Conservation (phyloP, 1,140 invertebrate species). For the Coenobita brevimanus region DNA sequence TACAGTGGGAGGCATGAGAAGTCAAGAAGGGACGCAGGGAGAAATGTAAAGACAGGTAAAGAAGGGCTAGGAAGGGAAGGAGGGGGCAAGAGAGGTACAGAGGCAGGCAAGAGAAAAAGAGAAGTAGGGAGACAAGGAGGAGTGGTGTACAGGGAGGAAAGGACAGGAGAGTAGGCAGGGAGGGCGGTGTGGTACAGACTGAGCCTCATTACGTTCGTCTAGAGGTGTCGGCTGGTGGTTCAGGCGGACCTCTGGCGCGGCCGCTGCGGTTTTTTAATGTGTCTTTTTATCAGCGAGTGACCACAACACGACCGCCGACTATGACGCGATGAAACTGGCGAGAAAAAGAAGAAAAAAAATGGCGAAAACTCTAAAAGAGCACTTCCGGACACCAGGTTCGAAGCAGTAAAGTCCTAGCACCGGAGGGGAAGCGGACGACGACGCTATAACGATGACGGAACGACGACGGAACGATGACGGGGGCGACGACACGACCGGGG, state of each 20-base stretch:
- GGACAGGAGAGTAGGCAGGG: too few species aligned
- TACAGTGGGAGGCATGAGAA: too few species aligned
- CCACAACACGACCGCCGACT: conserved; percentile 42
- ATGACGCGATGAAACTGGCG: conserved; percentile 10
- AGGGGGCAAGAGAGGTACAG: too few species aligned
- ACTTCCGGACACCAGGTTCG: too few species aligned
- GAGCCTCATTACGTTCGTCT: conserved; percentile 23
- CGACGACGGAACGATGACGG: neutral
- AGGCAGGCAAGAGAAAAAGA: too few species aligned
- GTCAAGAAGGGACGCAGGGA: too few species aligned
- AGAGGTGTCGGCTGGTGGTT: conserved; percentile 38
- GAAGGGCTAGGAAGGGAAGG: too few species aligned
- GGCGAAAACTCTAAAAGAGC: neutral
- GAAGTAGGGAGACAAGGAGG: too few species aligned
- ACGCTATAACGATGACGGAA: neutral
- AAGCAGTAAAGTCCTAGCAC: too few species aligned
- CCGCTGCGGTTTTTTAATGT: conserved; percentile 40
- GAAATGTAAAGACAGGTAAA: too few species aligned
- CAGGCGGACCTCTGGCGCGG: conserved; percentile 20
- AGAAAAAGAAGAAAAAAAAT: neutral
- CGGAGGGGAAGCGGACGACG: neutral
- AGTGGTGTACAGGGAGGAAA: too few species aligned
- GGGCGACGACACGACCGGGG: conserved; percentile 20
- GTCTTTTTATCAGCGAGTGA: conserved; percentile 37
- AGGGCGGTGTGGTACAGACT: conserved; percentile 2